phyloP scores from a whole-genome alignment of 2,888 invertebrate species.

The Pemphredon lugubris region DNA sequence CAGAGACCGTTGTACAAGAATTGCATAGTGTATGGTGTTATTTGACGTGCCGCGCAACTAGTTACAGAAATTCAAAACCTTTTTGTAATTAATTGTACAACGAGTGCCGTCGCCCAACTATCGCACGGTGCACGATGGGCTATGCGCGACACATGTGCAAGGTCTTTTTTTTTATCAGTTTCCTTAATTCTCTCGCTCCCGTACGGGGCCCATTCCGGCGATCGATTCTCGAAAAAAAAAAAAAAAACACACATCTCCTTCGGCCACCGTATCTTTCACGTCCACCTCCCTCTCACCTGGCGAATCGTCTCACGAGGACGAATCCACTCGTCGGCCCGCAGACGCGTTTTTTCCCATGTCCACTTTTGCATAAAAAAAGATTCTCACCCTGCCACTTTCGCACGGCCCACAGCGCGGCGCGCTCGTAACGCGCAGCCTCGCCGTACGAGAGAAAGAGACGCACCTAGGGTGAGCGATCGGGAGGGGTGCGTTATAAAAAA shows the following conservation, averaged over 20 bases:
- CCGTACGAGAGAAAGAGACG: not conserved
- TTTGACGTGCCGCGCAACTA: too few species aligned
- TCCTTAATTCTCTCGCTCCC: too few species aligned
- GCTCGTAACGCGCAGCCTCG: not conserved
- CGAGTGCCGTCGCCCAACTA: too few species aligned
- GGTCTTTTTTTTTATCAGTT: too few species aligned
- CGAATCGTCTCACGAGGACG: slow-evolving; percentile 7
- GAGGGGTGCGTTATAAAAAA: slow-evolving; percentile 52
- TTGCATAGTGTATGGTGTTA: too few species aligned
- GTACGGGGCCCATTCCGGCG: too few species aligned
- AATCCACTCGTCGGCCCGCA: slow-evolving; percentile 16
- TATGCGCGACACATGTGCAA: too few species aligned
- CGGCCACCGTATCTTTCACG: not conserved
- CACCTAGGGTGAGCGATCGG: slow-evolving; percentile 6
- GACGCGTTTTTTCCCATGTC: slow-evolving; percentile 77
- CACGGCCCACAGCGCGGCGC: slow-evolving; percentile 68
- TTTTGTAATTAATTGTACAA: too few species aligned
- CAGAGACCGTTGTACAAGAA: too few species aligned
- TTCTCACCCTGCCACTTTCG: slow-evolving; percentile 78
- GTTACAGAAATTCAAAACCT: too few species aligned
- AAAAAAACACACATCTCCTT: not conserved
- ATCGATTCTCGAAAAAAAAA: too few species aligned
- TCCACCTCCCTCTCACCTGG: slow-evolving; percentile 12
- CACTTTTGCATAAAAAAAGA: slow-evolving; percentile 80
- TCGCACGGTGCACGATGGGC: too few species aligned